A percentile compares a stretch with the other conserved stretches of the same genome.
These are phyloP conservation scores for Megalopta genalis DNA, from an alignment of 1,140 invertebrate genomes.

Conservation along the genomic window DNA sequence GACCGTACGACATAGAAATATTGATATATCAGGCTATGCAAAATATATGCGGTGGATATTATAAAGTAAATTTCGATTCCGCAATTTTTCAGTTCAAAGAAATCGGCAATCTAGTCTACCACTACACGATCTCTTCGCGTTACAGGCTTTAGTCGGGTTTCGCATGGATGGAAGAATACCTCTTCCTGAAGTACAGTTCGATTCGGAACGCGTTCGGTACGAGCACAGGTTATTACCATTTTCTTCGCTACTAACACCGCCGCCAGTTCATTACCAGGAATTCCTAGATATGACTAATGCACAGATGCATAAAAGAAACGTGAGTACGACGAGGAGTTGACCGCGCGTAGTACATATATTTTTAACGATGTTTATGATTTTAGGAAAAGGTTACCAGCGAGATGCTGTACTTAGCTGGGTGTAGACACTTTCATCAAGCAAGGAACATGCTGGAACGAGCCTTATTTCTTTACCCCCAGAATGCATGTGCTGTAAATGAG, in stretches of 20 bases:
- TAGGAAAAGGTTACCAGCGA: slow-evolving; percentile 75
- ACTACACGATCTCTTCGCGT: slow-evolving; percentile 27
- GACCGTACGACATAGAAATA: slow-evolving; percentile 91
- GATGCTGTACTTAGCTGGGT: slow-evolving; percentile 87
- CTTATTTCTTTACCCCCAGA: slow-evolving; percentile 75
- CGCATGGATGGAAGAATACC: slow-evolving; percentile 87
- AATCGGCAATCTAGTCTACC: neutral
- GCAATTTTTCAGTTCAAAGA: neutral
- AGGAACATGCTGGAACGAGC: slow-evolving; percentile 89
- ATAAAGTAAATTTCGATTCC: slow-evolving; percentile 84
- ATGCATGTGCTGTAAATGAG: slow-evolving; percentile 89
- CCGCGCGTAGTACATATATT: neutral
- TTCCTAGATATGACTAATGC: slow-evolving; percentile 85
- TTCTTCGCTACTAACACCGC: slow-evolving; percentile 91
- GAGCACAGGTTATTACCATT: slow-evolving; percentile 96
- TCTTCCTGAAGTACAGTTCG: slow-evolving; percentile 90
- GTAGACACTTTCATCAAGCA: slow-evolving; percentile 95
- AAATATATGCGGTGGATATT: slow-evolving; percentile 96
- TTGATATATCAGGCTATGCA: slow-evolving; percentile 93
- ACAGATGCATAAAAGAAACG: slow-evolving; percentile 76
- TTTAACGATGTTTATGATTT: slow-evolving; percentile 33
- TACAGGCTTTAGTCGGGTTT: slow-evolving; percentile 87
- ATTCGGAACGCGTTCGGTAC: slow-evolving; percentile 95
- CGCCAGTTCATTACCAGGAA: slow-evolving; percentile 93
- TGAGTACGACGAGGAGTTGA: slow-evolving; percentile 59